Base-by-base conservation (phyloP, 2,797 vertebrate genomes). In the Sebastes melanostomus region DNA sequence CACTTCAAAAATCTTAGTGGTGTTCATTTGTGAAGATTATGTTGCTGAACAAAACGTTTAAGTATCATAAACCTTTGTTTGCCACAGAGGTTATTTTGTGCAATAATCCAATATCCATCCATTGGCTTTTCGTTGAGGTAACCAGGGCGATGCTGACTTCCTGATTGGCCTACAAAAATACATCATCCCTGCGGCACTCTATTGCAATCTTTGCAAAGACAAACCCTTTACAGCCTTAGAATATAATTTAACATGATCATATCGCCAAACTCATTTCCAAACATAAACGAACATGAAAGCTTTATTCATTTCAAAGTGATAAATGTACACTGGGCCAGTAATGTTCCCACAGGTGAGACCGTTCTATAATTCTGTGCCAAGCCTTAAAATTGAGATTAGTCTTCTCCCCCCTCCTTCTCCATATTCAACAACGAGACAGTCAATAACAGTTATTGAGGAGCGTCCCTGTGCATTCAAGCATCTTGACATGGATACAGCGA, bases 401-500 rank as follows among this genome's bases (percentile, higher is more conserved):
- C 62, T 34, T 54, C 30, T 34, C 25, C 59, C 38, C 68, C 68
- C 46, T 78, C 24, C 25, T 62, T 25, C 42, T 46, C 9, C 54
- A 60, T 46, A 68, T 65, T 66, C 38, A 82, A 60, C 74, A 88
- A 66, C 55, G 54, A 81, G 60, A 62, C 62, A 55, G 66, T 80
- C 81, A 78, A 63, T 77, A 72, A 72, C 27, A 30, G 63, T 86
- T 83, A 86, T 80, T 81, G 54, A 79, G 65, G 38, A 78, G 68
- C 10, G 34, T 72, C 72, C 72, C 78, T 68, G 69, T 78, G 70
- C 74, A 24, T 29, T 67, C 77, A 80, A 55, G 66, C 84, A 77
- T 83, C 72, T 60, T 88, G 80, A 87, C 82, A 83, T 59, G 73
- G 69, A 78, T 72, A 61, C 73, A 77, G 36, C 67, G 42, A 72